Evolutionary conservation across 2,888 invertebrate genomes (phyloP).

Genomic region (Leptopilina drosophilae): DNA sequence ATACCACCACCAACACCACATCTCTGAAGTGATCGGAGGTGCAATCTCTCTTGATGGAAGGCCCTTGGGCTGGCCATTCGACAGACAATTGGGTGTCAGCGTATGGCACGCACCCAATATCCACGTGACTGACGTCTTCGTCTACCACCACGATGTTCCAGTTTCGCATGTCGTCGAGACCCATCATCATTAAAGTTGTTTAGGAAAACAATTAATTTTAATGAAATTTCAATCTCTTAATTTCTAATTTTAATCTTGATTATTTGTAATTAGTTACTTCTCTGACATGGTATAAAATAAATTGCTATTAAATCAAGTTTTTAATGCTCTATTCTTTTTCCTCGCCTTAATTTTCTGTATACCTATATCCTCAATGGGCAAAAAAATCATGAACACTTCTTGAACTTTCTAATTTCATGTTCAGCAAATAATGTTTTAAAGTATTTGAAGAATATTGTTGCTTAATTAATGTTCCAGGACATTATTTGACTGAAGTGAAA

Average conservation of each 20-base stretch:
- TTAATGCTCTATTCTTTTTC: neutral
- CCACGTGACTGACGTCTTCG: constrained; percentile 78
- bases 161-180: constrained; percentile 56
- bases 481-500: too few relatives aligned
- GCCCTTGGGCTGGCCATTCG: constrained; percentile 80
- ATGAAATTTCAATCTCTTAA: neutral
- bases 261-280: constrained; percentile 11
- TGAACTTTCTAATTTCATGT: too few relatives aligned
- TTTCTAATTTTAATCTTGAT: neutral
- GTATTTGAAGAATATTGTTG: too few relatives aligned
- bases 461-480: too few relatives aligned
- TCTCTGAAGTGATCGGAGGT: constrained; percentile 70
- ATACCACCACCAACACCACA: constrained; percentile 66
- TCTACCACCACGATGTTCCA: constrained; percentile 78
- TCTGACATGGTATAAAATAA: constrained; percentile 10
- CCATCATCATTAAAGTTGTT: constrained; percentile 43
- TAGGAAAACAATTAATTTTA: neutral
- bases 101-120: constrained; percentile 77
- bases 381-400: too few relatives aligned
- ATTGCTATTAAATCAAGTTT: neutral
- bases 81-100: constrained; percentile 78
- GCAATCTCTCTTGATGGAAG: constrained; percentile 77
- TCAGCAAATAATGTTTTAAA: too few relatives aligned
- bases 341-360: too few relatives aligned
- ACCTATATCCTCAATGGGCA: too few relatives aligned